Evolutionary conservation across 2,113 vertebrate species (phyloP).

Genomic region (Passer domesticus): DNA sequence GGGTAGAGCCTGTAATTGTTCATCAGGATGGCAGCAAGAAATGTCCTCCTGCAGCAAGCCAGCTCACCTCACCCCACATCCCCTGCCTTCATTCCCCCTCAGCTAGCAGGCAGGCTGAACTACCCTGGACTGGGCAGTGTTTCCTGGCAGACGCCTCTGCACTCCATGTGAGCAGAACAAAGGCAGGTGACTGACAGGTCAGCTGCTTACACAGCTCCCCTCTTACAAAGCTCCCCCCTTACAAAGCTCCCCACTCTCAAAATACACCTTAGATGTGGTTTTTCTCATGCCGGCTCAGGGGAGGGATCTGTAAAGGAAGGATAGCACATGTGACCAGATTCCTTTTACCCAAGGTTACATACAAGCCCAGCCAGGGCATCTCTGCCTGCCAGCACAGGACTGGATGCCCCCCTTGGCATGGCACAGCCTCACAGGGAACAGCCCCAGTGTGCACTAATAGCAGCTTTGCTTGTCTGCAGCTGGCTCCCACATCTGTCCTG

Average conservation of each 20-base stretch:
- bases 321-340: rapidly evolving
- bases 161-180: background rate
- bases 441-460: background rate
- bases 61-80: background rate
- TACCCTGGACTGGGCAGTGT: background rate
- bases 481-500: background rate
- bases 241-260: background rate
- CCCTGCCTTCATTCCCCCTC: background rate
- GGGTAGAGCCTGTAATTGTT: background rate
- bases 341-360: background rate
- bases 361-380: background rate
- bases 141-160: background rate
- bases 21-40: background rate
- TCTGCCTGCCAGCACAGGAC: background rate
- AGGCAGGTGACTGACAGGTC: background rate
- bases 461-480: background rate
- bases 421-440: background rate
- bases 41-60: background rate
- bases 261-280: background rate
- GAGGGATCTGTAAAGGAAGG: background rate
- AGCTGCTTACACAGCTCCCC: background rate
- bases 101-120: background rate
- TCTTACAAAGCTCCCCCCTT: background rate
- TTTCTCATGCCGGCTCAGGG: background rate
- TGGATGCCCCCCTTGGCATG: background rate